Percentiles rank a stretch among this genome's conserved stretches.
These are phyloP conservation scores for Phaonia tiefii DNA, from an alignment of 2,888 invertebrate species.

Conservation along the genomic window DNA sequence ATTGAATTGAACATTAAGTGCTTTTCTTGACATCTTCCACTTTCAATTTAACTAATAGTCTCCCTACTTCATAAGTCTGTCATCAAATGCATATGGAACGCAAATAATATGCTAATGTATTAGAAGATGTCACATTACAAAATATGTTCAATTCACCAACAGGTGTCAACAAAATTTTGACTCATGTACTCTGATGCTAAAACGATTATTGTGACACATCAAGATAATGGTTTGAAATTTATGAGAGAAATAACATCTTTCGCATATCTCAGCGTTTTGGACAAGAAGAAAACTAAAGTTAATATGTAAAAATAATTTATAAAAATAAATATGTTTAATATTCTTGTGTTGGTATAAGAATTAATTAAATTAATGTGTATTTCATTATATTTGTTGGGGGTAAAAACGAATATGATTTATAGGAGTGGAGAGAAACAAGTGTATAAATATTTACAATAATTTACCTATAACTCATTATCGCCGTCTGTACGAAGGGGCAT, in stretches of 20 bases:
- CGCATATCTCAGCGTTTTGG: too few species aligned
- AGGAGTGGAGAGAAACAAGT: constrained; percentile 7
- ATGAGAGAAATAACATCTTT: constrained; percentile 13
- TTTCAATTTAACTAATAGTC: constrained; percentile 19
- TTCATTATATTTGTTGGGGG: too few species aligned
- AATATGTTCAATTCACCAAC: constrained; percentile 52
- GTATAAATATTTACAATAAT: constrained; percentile 41
- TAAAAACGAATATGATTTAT: constrained; percentile 33
- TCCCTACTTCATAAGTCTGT: neutral
- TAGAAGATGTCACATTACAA: constrained; percentile 49
- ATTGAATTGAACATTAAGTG: too few species aligned
- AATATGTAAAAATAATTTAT: constrained; percentile 3
- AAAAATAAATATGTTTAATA: neutral
- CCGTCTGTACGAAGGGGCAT: neutral
- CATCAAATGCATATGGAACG: constrained; percentile 12
- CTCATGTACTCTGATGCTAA: constrained; percentile 47
- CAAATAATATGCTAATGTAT: constrained; percentile 35
- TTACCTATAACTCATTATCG: constrained; percentile 49
- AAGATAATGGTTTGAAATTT: constrained; percentile 26
- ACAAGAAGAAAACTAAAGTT: too few species aligned
- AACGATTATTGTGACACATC: constrained; percentile 39
- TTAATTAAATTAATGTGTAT: too few species aligned
- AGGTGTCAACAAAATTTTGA: constrained; percentile 67
- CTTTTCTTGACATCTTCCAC: too few species aligned
- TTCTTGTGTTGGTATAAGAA: neutral